These are phyloP conservation scores for Xenus cinereus DNA, from an alignment of 2,113 vertebrate genomes.

Conservation along the genomic window DNA sequence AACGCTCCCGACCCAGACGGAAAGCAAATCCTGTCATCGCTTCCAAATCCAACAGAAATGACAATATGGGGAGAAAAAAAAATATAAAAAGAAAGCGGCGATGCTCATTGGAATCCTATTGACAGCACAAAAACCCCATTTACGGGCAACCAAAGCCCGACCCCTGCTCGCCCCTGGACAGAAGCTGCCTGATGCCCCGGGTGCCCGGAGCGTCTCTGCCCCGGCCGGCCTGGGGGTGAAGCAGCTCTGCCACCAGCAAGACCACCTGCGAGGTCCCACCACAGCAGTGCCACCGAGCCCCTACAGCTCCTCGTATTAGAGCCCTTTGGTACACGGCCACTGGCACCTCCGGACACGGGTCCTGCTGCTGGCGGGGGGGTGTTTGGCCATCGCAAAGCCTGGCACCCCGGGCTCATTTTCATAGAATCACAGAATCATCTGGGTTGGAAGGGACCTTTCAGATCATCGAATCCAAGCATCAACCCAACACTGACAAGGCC, in stretches of 20 bases:
- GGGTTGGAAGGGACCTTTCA: not conserved
- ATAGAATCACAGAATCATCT: not conserved
- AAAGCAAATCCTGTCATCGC: not conserved
- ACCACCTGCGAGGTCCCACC: accelerated
- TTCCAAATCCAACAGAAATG: not conserved
- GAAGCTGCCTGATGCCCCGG: accelerated
- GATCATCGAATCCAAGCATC: not conserved
- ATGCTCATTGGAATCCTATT: accelerated
- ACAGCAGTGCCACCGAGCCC: accelerated
- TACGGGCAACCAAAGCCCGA: too few relatives aligned
- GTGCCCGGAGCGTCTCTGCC: not conserved
- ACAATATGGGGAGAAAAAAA: not conserved
- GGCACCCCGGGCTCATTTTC: accelerated
- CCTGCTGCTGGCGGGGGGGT: not conserved
- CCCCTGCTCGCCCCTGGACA: accelerated
- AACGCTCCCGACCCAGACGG: accelerated
- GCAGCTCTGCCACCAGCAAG: too few relatives aligned
- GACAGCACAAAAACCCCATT: not conserved
- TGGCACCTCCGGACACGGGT: accelerated
- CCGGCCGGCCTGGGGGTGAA: accelerated
- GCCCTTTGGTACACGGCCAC: accelerated
- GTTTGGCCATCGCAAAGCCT: accelerated
- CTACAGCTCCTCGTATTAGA: accelerated
- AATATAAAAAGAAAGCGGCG: not conserved
- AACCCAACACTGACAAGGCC: not conserved